These are phyloP conservation scores for Brachyrhaphis roseni DNA, from an alignment of 2,797 vertebrate genomes.

Conservation along the genomic window DNA sequence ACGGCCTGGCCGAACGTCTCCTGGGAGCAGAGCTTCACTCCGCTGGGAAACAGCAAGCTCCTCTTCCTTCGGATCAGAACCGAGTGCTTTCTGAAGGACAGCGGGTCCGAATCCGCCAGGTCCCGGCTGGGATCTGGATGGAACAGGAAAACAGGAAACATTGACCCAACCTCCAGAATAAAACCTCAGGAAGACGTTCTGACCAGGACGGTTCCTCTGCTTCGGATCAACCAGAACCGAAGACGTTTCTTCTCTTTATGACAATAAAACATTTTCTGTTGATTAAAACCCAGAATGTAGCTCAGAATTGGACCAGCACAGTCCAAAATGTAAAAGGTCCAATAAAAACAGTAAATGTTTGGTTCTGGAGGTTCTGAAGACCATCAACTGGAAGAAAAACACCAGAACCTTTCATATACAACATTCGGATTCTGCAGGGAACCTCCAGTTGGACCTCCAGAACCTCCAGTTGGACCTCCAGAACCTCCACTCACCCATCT, in stretches of 20 bases:
- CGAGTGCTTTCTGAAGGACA: slow-evolving; percentile 35
- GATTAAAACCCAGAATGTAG: neutral
- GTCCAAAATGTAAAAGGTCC: neutral
- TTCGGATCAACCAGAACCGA: neutral
- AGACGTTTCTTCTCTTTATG: neutral
- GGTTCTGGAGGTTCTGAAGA: neutral
- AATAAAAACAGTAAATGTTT: neutral
- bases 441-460: neutral
- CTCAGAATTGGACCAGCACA: neutral
- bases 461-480: neutral
- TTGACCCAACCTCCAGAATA: neutral
- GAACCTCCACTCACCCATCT: slow-evolving; percentile 78
- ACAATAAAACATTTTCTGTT: neutral
- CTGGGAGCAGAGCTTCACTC: slow-evolving; percentile 89
- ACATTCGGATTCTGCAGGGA: neutral
- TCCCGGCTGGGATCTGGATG: slow-evolving; percentile 38
- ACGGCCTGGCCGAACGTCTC: slow-evolving; percentile 88
- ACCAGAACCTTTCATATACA: neutral
- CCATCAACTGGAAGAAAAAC: neutral
- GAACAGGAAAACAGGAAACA: neutral
- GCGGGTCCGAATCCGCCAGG: slow-evolving; percentile 14
- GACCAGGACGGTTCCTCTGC: neutral
- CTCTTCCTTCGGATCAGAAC: slow-evolving; percentile 80
- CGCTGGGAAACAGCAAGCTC: slow-evolving; percentile 86
- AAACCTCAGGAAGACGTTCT: neutral